These are phyloP conservation scores for Hippasteria phrygiana DNA, from an alignment of 53 echinoderm and acorn worm genomes.

Conservation along the genomic window DNA sequence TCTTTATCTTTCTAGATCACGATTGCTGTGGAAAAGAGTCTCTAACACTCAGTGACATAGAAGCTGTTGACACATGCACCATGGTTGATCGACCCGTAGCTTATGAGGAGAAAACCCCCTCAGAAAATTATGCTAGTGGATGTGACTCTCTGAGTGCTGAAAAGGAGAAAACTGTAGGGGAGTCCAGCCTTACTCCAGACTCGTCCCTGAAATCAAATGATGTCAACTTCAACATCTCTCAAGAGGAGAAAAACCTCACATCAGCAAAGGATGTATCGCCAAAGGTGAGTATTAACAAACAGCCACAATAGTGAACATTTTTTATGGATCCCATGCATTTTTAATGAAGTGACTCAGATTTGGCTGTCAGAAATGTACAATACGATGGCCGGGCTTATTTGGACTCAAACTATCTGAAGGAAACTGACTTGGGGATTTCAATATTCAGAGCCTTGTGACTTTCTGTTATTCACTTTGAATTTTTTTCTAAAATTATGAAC, in stretches of 20 bases:
- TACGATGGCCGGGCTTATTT: no score
- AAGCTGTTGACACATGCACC: slow-evolving; percentile 17
- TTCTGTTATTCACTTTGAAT: no score
- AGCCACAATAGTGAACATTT: no score
- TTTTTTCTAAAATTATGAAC: no score
- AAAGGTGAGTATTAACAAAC: background rate
- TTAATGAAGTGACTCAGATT: no score
- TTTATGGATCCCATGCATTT: no score
- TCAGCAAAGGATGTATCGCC: slow-evolving; percentile 20
- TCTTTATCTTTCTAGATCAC: background rate
- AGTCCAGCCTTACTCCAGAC: background rate
- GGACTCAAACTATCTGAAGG: no score
- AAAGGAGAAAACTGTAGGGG: background rate
- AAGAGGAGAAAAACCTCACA: slow-evolving; percentile 22
- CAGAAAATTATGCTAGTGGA: slow-evolving; percentile 18
- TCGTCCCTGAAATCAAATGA: background rate
- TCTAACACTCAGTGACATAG: background rate
- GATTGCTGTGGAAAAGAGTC: background rate
- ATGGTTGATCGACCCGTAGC: background rate
- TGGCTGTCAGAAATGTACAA: no score
- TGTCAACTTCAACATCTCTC: slow-evolving; percentile 12
- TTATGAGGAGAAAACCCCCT: background rate
- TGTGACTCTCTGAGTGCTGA: background rate
- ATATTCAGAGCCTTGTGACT: no score
- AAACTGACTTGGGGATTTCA: no score